Evolutionary conservation across 2,797 vertebrate genomes (phyloP), one percentile per base, ranked within the genome.

Genomic region (Mergus octosetaceus): DNA sequence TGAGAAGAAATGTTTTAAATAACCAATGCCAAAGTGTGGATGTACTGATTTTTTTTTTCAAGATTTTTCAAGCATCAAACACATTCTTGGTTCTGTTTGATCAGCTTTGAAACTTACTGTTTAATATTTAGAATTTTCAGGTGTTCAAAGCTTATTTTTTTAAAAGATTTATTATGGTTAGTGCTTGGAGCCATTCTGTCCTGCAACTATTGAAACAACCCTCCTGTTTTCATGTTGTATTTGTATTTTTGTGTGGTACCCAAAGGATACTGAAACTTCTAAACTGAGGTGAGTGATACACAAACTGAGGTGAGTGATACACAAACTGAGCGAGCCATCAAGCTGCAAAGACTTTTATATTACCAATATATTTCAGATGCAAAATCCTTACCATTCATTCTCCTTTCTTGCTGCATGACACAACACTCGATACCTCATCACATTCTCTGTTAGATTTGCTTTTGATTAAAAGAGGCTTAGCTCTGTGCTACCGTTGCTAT

Each of bases 391-490:
- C 21, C 68, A 47, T 83, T 89, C 65, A 65, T 30, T 92, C 41
- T 87, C 76, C 28, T 76, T 90, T 70, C 57, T 65, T 41, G 62
- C 69, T 87, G 45, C 43, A 39, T 0, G 1, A 65, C 49, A 17
- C 36, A 80, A 91, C 60, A 27, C 12, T 62, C 45, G 38, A 66
- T 83, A 70, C 7, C 20, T 89, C 90, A 95, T 83, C 13, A 0
- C 34, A 25, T 25, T 74, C 28, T 90, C 57, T 10, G 21, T 57
- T 81, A 79, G 57, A 77, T 88, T 91, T 85, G 72, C 39, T 77
- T 90, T 87, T 72, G 80, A 93, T 87, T 90, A 79, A 83, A 95
- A 83, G 49, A 80, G 54, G 16, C 14, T 88, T 54, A 58, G 62
- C 24, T 68, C 39, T 81, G 43, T 72, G 56, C 70, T 80, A 58